A percentile compares a stretch with the other conserved stretches of the same genome.
phyloP scores from a whole-genome alignment of 2,888 invertebrate genomes.

The Lysandra coridon region DNA sequence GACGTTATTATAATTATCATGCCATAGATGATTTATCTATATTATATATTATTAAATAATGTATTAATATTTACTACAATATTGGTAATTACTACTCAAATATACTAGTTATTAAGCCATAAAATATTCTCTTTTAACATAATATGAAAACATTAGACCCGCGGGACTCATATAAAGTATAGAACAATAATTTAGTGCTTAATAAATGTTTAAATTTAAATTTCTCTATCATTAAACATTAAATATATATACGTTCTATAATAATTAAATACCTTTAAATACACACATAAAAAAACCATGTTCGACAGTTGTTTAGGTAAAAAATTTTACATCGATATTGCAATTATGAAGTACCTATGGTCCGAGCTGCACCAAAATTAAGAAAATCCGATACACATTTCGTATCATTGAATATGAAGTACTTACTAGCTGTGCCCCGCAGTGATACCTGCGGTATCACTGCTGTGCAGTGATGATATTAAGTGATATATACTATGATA shows the following conservation, averaged over 20 bases:
- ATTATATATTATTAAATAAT: too few relatives aligned
- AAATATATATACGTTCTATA: background rate
- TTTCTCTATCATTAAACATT: background rate
- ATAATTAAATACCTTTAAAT: background rate
- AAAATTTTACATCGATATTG: too few relatives aligned
- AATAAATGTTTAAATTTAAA: background rate
- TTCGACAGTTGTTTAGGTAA: background rate
- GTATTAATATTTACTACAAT: background rate
- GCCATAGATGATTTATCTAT: too few relatives aligned
- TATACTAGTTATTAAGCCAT: background rate
- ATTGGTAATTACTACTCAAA: background rate
- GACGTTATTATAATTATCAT: too few relatives aligned
- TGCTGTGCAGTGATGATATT: too few relatives aligned
- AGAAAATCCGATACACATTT: too few relatives aligned
- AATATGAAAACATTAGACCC: background rate
- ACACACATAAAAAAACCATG: background rate
- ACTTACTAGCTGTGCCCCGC: too few relatives aligned
- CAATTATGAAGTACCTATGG: too few relatives aligned
- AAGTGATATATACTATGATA: too few relatives aligned
- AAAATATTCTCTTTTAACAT: background rate
- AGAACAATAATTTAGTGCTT: slow-evolving; percentile 1
- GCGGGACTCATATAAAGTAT: background rate
- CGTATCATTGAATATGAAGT: too few relatives aligned
- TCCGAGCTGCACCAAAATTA: too few relatives aligned
- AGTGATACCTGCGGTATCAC: too few relatives aligned